phyloP scores from a whole-genome alignment of 2,113 vertebrate genomes.

The Thamnophis sirtalis region DNA sequence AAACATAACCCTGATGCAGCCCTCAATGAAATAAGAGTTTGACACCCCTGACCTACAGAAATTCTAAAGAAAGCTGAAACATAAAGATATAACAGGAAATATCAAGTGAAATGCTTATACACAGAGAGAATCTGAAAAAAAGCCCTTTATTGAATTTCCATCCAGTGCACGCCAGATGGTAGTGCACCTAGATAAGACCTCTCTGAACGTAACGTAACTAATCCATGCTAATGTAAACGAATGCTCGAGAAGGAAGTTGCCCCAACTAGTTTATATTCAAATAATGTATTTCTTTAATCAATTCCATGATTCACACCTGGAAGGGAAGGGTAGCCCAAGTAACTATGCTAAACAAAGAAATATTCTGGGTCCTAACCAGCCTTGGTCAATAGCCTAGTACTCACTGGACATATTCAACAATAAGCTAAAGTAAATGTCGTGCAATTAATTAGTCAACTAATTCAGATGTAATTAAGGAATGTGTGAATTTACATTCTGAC shows the following conservation, averaged over 20 bases:
- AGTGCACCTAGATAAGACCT: background rate
- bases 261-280: background rate
- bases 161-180: no score
- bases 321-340: no score
- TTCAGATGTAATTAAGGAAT: no score
- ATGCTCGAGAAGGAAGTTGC: background rate
- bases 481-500: background rate
- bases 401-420: background rate
- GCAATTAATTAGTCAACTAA: background rate
- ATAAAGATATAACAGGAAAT: background rate
- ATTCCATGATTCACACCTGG: background rate
- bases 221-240: background rate
- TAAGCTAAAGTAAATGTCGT: background rate
- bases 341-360: background rate
- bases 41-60: background rate
- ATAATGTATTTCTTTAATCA: background rate
- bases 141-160: background rate
- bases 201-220: no score
- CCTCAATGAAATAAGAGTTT: no score
- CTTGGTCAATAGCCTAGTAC: no score
- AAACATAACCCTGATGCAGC: no score
- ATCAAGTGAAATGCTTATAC: background rate
- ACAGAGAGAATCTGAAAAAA: background rate
- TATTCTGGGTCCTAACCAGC: background rate
- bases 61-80: background rate